phyloP scores from a whole-genome alignment of 2,113 vertebrate genomes.

The Phrynocephalus versicolor region DNA sequence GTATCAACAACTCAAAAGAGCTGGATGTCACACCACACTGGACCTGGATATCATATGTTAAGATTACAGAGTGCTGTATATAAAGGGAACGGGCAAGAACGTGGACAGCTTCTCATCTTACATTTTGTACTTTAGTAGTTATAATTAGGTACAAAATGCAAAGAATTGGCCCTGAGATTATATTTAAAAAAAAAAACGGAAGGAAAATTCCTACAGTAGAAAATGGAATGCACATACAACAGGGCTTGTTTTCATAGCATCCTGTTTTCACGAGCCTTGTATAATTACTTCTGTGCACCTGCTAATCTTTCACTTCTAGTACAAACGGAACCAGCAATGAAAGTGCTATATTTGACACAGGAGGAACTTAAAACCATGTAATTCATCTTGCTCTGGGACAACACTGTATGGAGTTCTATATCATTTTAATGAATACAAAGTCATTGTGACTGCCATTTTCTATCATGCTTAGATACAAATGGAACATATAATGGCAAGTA shows the following conservation, averaged over 20 bases:
- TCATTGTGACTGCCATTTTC: not conserved
- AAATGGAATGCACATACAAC: not conserved
- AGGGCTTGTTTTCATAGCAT: too few relatives aligned
- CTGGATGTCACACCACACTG: not conserved
- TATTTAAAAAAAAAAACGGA: not conserved
- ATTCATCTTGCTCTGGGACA: not conserved
- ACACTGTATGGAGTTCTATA: not conserved
- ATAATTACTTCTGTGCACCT: not conserved
- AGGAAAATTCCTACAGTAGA: not conserved
- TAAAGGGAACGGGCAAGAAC: not conserved
- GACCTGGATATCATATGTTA: not conserved
- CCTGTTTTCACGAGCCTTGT: conserved; percentile 17
- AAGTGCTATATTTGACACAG: conserved; percentile 4
- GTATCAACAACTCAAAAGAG: not conserved
- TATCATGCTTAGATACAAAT: not conserved
- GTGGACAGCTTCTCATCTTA: not conserved
- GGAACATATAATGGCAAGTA: not conserved
- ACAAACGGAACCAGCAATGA: not conserved
- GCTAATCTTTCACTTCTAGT: not conserved
- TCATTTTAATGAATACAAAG: not conserved
- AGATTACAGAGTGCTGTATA: not conserved
- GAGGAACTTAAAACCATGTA: not conserved
- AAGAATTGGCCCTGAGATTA: not conserved
- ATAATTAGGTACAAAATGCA: not conserved
- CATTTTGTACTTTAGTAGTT: not conserved